Conservation (phyloP, 2,888 invertebrate genomes). For the Liodrosophila aerea region DNA sequence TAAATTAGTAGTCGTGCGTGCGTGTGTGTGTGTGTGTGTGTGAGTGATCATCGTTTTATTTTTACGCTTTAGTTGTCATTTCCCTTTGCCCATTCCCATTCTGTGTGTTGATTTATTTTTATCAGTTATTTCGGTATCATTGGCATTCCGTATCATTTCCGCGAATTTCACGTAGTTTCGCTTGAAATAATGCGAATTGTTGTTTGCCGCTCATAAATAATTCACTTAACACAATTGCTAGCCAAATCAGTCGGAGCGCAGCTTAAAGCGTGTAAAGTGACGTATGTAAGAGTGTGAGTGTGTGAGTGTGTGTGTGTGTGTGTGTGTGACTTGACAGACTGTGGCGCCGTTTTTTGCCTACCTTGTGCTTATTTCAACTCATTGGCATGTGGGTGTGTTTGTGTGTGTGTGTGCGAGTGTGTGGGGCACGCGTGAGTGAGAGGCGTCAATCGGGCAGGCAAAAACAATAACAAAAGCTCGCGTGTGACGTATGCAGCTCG, state of each 20-base stretch:
- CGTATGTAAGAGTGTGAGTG: not conserved
- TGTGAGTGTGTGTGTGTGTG: not conserved
- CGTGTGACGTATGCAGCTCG: too few relatives aligned
- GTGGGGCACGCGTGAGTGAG: conserved; percentile 38
- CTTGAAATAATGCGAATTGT: conserved; percentile 13
- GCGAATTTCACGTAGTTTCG: conserved; percentile 56
- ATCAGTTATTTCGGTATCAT: conserved; percentile 47
- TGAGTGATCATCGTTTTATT: conserved; percentile 22
- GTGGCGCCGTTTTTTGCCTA: conserved; percentile 39
- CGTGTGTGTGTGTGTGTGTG: conserved; percentile 10
- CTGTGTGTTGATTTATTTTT: conserved; percentile 13
- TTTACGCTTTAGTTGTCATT: conserved; percentile 22
- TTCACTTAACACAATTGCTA: conserved; percentile 18
- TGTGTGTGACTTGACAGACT: conserved; percentile 18
- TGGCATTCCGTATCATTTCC: conserved; percentile 71
- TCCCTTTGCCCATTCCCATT: conserved; percentile 28
- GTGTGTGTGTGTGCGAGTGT: conserved; percentile 14
- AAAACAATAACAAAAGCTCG: not conserved
- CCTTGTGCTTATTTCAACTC: conserved; percentile 33
- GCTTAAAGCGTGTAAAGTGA: not conserved
- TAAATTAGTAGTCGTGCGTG: not conserved
- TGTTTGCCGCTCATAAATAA: conserved; percentile 30
- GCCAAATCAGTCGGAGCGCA: conserved; percentile 14
- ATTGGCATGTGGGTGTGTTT: conserved; percentile 4
- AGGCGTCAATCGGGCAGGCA: conserved; percentile 23